Percentiles rank a stretch among this genome's conserved stretches.
These are phyloP conservation scores for Philonicus albiceps DNA, from an alignment of 2,888 invertebrate genomes.

Conservation along the genomic window DNA sequence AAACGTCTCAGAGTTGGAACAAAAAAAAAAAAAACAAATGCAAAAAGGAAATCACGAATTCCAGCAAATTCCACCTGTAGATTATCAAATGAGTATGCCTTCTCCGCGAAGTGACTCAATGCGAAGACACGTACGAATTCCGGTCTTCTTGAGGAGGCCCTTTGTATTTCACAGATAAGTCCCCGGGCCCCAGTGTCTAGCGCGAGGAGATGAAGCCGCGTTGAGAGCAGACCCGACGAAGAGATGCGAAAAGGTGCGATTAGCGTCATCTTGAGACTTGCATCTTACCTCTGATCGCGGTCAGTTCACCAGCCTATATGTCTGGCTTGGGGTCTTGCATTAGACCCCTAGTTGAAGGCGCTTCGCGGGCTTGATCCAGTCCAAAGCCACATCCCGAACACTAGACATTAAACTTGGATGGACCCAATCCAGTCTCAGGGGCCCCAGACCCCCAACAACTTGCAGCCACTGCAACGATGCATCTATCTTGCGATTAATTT, in stretches of 20 bases:
- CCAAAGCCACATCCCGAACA: not conserved
- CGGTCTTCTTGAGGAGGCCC: not conserved
- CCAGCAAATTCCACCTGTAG: conserved; percentile 16
- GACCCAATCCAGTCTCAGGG: not conserved
- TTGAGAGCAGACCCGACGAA: not conserved
- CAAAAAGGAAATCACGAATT: conserved; percentile 11
- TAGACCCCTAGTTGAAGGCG: not conserved
- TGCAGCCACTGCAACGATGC: not conserved
- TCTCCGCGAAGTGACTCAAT: conserved; percentile 8
- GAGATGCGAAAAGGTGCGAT: not conserved
- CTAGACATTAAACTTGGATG: not conserved
- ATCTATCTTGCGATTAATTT: not conserved
- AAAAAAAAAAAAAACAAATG: not conserved
- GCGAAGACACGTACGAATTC: conserved; percentile 4
- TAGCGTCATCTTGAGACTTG: not conserved
- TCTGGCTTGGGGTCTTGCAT: not conserved
- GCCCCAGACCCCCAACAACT: not conserved
- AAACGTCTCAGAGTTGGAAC: not conserved
- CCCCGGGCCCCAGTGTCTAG: not conserved
- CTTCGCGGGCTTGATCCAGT: not conserved
- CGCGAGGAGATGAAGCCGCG: not conserved
- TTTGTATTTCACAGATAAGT: not conserved
- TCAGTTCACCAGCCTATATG: not conserved
- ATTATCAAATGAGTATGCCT: conserved; percentile 8
- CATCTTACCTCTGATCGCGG: not conserved